phyloP scores from a whole-genome alignment of 2,113 vertebrate species.

The Cettia cetti region DNA sequence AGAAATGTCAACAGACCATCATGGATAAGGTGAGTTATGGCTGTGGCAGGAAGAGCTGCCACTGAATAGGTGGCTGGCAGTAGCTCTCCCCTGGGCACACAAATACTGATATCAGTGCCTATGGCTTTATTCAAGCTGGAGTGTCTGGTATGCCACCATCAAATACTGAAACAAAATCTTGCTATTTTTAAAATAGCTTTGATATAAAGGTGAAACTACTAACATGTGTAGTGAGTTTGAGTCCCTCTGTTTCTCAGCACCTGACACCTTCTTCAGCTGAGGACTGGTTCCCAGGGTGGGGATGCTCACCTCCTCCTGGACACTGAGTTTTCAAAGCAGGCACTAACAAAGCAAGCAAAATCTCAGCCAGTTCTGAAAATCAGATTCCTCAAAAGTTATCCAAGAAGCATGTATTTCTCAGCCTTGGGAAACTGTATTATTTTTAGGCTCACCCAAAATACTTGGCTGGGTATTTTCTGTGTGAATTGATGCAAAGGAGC shows the following conservation, averaged over 20 bases:
- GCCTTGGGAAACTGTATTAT: background rate
- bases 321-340: rapidly evolving
- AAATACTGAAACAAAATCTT: background rate
- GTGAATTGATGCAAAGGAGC: background rate
- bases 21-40: background rate
- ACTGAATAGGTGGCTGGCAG: background rate
- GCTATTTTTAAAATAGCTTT: background rate
- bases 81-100: background rate
- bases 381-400: background rate
- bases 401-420: background rate
- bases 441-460: background rate
- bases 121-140: background rate
- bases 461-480: constrained; percentile 12
- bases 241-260: background rate
- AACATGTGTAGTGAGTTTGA: background rate
- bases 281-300: background rate
- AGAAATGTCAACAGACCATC: background rate
- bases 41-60: background rate
- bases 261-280: rapidly evolving
- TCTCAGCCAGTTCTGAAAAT: background rate
- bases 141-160: background rate
- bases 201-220: background rate
- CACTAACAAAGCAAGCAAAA: background rate
- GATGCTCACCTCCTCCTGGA: background rate
- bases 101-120: background rate